phyloP scores from a whole-genome alignment of 2,113 vertebrate genomes.

The Isurus oxyrinchus region DNA sequence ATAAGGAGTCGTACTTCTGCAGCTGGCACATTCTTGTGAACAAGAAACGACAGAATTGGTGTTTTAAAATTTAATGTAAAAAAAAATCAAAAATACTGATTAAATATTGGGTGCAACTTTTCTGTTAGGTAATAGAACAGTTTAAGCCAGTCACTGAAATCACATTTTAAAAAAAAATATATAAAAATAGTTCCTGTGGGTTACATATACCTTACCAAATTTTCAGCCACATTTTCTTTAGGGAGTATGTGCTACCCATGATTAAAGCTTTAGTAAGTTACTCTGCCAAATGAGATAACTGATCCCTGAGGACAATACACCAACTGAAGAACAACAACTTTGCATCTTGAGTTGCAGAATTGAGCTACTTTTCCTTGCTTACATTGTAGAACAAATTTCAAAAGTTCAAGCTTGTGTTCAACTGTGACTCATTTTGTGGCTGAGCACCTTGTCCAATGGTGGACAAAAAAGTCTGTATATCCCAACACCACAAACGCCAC shows the following conservation, averaged over 20 bases:
- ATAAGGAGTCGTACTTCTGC: conserved; percentile 87
- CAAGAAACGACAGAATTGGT: neutral
- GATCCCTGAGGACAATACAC: neutral
- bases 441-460: neutral
- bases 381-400: neutral
- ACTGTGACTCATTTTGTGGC: neutral
- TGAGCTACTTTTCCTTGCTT: neutral
- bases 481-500: neutral
- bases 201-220: neutral
- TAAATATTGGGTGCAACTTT: neutral
- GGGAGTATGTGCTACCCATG: too few species aligned
- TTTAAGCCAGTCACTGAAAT: neutral
- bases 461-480: neutral
- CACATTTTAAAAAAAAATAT: neutral
- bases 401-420: neutral
- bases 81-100: neutral
- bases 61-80: neutral
- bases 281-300: neutral
- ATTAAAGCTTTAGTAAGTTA: neutral
- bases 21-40: conserved; percentile 73
- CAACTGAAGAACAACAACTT: neutral
- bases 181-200: neutral
- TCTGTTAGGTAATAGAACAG: neutral
- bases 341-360: neutral
- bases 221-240: neutral